Conservation (phyloP, 1,140 invertebrate species). For the Drosophila albomicans region DNA sequence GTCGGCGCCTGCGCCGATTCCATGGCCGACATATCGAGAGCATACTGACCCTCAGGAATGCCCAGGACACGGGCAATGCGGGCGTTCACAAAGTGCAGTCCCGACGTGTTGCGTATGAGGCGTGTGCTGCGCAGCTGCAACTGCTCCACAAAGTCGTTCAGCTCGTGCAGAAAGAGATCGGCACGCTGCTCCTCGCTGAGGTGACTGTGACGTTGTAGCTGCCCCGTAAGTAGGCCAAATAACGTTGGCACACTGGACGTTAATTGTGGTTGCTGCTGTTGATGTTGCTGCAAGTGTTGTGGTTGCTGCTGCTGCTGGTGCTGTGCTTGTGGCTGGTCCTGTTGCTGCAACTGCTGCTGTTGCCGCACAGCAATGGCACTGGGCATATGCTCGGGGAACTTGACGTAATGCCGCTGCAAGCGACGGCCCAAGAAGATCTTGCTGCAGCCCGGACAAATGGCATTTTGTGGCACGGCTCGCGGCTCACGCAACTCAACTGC, state of each 20-base stretch:
- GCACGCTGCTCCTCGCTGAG: slow-evolving; percentile 80
- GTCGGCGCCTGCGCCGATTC: slow-evolving; percentile 68
- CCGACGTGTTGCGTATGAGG: slow-evolving; percentile 80
- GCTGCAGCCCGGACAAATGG: slow-evolving; percentile 74
- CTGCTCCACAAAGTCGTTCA: slow-evolving; percentile 79
- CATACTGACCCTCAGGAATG: slow-evolving; percentile 83
- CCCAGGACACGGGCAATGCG: slow-evolving; percentile 71
- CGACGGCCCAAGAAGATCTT: slow-evolving; percentile 80
- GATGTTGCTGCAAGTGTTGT: neutral
- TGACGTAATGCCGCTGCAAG: slow-evolving; percentile 74
- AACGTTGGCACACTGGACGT: slow-evolving; percentile 38
- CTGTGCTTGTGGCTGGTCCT: neutral
- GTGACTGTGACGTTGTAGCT: slow-evolving; percentile 67
- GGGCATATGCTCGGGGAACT: slow-evolving; percentile 77
- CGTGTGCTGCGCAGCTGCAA: slow-evolving; percentile 76
- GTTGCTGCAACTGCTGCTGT: slow-evolving; percentile 8
- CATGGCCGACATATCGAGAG: slow-evolving; percentile 79
- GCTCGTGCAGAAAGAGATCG: slow-evolving; percentile 76
- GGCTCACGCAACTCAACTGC: neutral
- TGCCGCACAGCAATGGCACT: slow-evolving; percentile 24
- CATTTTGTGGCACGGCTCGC: slow-evolving; percentile 64
- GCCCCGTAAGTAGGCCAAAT: slow-evolving; percentile 67
- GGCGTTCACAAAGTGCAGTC: slow-evolving; percentile 74
- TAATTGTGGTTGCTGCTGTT: neutral
- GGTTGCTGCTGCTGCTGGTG: neutral